A percentile compares a stretch with the other conserved stretches of the same genome.
Conservation (phyloP, 2,113 vertebrate genomes). For the Lonchura striata region DNA sequence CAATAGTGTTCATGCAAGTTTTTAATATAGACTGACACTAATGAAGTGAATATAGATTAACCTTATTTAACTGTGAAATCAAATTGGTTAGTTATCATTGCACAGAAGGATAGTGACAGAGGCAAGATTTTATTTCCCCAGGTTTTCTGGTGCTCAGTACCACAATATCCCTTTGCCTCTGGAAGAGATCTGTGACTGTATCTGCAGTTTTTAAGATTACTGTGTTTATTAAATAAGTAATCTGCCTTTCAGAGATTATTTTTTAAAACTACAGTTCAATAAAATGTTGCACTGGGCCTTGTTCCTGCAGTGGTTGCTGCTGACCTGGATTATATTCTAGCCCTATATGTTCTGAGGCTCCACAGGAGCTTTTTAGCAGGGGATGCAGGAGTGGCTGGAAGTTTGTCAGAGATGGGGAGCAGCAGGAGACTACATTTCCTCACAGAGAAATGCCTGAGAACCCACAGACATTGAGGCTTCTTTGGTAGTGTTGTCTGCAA, state of each 20-base stretch:
- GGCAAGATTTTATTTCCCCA: neutral
- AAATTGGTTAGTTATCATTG: neutral
- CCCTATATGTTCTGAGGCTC: neutral
- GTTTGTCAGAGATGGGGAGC: neutral
- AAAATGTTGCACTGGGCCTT: neutral
- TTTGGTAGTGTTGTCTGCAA: neutral
- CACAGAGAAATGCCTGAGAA: neutral
- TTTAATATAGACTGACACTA: neutral
- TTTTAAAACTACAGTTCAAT: neutral
- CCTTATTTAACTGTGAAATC: neutral
- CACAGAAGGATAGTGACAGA: neutral
- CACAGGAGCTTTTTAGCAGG: neutral
- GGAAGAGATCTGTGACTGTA: neutral
- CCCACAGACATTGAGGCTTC: neutral
- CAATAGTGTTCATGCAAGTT: neutral
- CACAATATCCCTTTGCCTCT: neutral
- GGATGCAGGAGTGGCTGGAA: neutral
- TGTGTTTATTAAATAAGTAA: neutral
- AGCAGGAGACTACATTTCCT: neutral
- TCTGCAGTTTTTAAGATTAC: neutral
- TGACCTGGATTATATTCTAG: neutral
- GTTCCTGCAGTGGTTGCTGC: neutral
- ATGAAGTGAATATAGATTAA: neutral
- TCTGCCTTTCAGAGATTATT: neutral
- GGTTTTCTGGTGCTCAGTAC: neutral